Evolutionary conservation across 1,140 invertebrate species (phyloP).

Genomic region (Dufourea novaeangliae): DNA sequence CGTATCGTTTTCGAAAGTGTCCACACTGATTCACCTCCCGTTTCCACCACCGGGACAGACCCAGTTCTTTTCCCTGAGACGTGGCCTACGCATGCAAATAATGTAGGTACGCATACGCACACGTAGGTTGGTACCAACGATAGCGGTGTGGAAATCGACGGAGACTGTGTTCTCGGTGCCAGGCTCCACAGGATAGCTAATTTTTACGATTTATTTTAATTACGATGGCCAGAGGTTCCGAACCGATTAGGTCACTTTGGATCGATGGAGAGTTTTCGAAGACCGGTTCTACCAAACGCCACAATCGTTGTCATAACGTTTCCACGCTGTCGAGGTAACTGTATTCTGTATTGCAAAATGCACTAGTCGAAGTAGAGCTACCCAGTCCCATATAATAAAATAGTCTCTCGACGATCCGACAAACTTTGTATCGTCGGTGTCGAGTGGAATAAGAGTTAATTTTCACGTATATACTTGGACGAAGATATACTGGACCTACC

Average conservation of each 20-base stretch:
- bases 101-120: background rate
- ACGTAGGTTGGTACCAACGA: no score
- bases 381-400: no score
- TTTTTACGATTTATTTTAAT: constrained; percentile 12
- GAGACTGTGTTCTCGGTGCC: constrained; percentile 1
- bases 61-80: constrained; percentile 35
- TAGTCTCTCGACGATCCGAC: no score
- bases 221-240: background rate
- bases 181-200: background rate
- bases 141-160: constrained; percentile 7
- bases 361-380: no score
- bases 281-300: background rate
- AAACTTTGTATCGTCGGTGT: no score
- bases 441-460: no score
- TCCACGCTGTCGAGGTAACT: background rate
- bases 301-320: background rate
- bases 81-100: constrained; percentile 3
- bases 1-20: constrained; percentile 47
- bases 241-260: constrained; percentile 12
- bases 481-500: no score
- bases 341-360: background rate
- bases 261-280: background rate
- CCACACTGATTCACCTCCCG: constrained; percentile 7
- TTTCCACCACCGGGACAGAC: constrained; percentile 21
- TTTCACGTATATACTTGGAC: no score